Evolutionary conservation across 1,140 invertebrate species (phyloP).

Genomic region (Pemphigus obesinymphae): DNA sequence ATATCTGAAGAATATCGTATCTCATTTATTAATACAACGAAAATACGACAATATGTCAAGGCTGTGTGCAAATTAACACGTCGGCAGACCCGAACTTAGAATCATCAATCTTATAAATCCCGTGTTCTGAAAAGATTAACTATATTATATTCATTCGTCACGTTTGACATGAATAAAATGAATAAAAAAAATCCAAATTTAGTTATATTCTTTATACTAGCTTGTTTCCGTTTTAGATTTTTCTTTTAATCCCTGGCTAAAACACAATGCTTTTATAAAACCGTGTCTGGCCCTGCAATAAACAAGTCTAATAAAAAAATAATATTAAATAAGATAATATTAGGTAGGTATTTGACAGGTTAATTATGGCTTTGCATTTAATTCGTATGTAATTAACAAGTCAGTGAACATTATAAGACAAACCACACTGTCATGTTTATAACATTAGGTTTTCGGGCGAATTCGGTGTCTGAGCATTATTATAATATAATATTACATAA

Average conservation of each 20-base stretch:
- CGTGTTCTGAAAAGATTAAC: background rate
- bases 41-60: background rate
- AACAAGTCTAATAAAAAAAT: background rate
- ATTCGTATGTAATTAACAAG: background rate
- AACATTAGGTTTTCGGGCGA: background rate
- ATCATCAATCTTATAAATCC: background rate
- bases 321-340: background rate
- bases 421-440: background rate
- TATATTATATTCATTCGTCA: background rate
- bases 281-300: background rate
- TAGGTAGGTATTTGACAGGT: slow-evolving; percentile 19
- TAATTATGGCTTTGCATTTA: background rate
- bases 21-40: background rate
- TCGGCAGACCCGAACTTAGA: background rate
- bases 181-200: background rate
- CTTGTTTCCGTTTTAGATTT: background rate
- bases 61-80: background rate
- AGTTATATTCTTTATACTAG: background rate
- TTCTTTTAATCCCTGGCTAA: no score
- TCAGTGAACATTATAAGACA: background rate
- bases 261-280: background rate
- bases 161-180: background rate
- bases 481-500: no score
- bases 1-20: background rate
- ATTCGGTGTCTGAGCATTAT: background rate